Conservation (phyloP, 1,140 invertebrate genomes). For the Drosophila ironensis region DNA sequence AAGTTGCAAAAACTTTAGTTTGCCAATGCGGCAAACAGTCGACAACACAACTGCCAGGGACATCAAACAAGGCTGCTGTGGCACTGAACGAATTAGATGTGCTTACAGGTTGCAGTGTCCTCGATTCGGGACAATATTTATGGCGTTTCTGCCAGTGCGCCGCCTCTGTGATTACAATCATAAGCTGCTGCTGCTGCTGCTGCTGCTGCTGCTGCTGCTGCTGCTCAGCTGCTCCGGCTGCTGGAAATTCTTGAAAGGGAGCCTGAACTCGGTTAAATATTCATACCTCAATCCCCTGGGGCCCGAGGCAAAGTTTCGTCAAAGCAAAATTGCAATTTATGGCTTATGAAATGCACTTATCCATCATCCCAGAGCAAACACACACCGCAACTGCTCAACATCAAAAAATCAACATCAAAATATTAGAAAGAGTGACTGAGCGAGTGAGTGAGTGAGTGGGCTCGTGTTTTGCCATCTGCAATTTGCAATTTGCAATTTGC, state of each 20-base stretch:
- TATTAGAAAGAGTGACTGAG: too few relatives aligned
- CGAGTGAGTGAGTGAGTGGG: too few relatives aligned
- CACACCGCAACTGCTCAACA: background rate
- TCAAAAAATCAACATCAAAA: background rate
- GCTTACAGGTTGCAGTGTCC: too few relatives aligned
- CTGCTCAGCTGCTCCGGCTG: too few relatives aligned
- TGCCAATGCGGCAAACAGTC: conserved; percentile 15
- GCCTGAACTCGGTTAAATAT: conserved; percentile 17
- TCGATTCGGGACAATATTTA: too few relatives aligned
- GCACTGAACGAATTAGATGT: too few relatives aligned
- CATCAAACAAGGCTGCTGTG: conserved; percentile 5
- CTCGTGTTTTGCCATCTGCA: conserved; percentile 10
- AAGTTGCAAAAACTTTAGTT: conserved; percentile 21
- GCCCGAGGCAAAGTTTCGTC: conserved; percentile 20
- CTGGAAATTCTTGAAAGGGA: conserved; percentile 1
- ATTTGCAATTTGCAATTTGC: background rate
- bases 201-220: background rate
- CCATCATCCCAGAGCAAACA: background rate
- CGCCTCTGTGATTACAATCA: background rate
- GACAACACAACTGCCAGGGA: too few relatives aligned
- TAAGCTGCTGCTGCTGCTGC: conserved; percentile 1
- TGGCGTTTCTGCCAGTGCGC: background rate
- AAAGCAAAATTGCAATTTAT: conserved; percentile 46
- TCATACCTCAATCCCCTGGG: conserved; percentile 13
- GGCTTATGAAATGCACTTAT: conserved; percentile 39